Evolutionary conservation across 1,140 invertebrate genomes (phyloP).

Genomic region (Papilio machaon): DNA sequence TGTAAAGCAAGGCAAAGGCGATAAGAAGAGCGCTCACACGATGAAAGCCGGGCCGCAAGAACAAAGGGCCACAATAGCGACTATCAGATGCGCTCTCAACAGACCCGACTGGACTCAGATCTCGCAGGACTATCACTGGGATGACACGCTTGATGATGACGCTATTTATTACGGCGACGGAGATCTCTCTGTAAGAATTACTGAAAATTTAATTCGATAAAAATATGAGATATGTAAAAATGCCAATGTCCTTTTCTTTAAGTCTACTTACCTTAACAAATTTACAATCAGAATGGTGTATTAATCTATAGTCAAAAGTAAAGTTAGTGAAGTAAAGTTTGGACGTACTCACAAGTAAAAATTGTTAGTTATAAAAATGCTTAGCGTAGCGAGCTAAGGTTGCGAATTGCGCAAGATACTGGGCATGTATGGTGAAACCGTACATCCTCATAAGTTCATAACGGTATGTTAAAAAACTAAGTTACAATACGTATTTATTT

Average conservation of each 20-base stretch:
- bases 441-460: no score
- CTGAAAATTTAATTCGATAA: conserved; percentile 46
- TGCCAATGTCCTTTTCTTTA: background rate
- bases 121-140: conserved; percentile 75
- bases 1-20: conserved; percentile 55
- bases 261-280: background rate
- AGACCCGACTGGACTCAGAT: conserved; percentile 68
- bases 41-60: conserved; percentile 55
- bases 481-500: background rate
- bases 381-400: no score
- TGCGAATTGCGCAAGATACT: no score
- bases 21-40: conserved; percentile 58
- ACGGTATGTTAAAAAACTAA: background rate
- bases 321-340: no score
- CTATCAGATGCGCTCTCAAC: conserved; percentile 64
- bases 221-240: background rate
- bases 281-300: no score
- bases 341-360: no score
- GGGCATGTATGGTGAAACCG: no score
- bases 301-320: no score
- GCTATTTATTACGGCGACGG: conserved; percentile 74
- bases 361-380: no score
- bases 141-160: conserved; percentile 60
- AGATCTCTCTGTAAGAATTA: conserved; percentile 75
- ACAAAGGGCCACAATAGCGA: conserved; percentile 60